Conservation (phyloP, 2,113 vertebrate genomes). For the Sorex araneus region DNA sequence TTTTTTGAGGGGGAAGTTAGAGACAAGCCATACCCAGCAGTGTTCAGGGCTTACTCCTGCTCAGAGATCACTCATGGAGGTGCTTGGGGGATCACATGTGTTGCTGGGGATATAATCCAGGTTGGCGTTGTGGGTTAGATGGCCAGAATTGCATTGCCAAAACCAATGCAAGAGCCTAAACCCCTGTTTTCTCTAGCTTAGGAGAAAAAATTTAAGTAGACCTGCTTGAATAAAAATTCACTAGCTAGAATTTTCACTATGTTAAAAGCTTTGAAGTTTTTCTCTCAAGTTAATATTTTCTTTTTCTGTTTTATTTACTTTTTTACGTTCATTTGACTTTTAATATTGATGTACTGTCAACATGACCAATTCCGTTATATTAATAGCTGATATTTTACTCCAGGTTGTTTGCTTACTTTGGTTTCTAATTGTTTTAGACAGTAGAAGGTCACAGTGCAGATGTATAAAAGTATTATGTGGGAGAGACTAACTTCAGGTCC, state of each 20-base stretch:
- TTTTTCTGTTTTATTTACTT: not conserved
- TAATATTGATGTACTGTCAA: not conserved
- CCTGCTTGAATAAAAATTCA: slow-evolving; percentile 7
- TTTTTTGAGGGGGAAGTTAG: no score
- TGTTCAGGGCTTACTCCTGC: no score
- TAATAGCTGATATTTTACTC: not conserved
- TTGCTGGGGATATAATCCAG: no score
- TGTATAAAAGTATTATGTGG: not conserved
- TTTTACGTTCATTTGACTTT: not conserved
- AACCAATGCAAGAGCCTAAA: no score
- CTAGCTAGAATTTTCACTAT: not conserved
- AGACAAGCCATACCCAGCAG: no score
- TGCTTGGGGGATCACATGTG: no score
- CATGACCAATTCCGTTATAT: not conserved
- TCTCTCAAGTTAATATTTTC: not conserved
- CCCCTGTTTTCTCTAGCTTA: no score
- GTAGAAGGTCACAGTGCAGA: not conserved
- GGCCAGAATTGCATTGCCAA: no score
- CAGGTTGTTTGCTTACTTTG: slow-evolving; percentile 8
- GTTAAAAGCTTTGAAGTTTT: not conserved
- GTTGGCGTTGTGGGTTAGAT: no score
- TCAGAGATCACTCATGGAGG: no score
- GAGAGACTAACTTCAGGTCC: no score
- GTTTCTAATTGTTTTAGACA: not conserved
- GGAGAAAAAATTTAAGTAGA: no score